Base-by-base conservation (phyloP, 2,113 vertebrate genomes). In the Scomber japonicus region DNA sequence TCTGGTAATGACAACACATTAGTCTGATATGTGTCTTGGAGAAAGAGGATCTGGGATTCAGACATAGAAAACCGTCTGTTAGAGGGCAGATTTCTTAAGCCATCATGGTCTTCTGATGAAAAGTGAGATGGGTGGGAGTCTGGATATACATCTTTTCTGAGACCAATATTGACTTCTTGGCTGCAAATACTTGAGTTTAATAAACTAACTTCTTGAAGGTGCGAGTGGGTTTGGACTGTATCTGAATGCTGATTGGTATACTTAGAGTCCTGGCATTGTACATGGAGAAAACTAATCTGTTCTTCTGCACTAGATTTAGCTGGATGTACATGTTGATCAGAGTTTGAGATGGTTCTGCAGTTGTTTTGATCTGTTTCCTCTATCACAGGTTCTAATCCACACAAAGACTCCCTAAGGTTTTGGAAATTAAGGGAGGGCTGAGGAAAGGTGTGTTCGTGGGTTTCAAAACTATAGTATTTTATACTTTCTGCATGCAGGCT, bases 141-240 rank as follows among this genome's bases (percentile, higher is more conserved):
- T 56, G 85, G 85, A 53, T 60, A 68, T 11, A 85, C 62, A 31
- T 88, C 82, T 85, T 90, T 90, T 66, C 87, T 82, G 13, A 71
- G 66, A 13, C 82, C 88, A 51, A 83, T n/a, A 51, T 73, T 78
- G 4, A 83, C 71, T 15, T 84, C 61, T 67, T 67, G 71, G 13
- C 55, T 48, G 48, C 53, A 78, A 24, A 61, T 31, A 49, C 50
- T 30, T 17, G 82, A 84, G 10, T 46, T 65, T 31, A 61, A 44
- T 67, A 27, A 57, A n/a, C n/a, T 51, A 4, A 17, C 4, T 13
- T 50, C 19, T 31, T 71, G 21, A 17, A 46, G 24, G 27, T 71
- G 55, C 55, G 19, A 60, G 6, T 55, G n/a, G 3, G 10, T 62
- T 63, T 68, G 81, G 27, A 54, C 31, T 53, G 35, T 19, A 3